These are phyloP conservation scores for Zaprionus vittiger DNA, from an alignment of 1,140 invertebrate species.

Conservation along the genomic window DNA sequence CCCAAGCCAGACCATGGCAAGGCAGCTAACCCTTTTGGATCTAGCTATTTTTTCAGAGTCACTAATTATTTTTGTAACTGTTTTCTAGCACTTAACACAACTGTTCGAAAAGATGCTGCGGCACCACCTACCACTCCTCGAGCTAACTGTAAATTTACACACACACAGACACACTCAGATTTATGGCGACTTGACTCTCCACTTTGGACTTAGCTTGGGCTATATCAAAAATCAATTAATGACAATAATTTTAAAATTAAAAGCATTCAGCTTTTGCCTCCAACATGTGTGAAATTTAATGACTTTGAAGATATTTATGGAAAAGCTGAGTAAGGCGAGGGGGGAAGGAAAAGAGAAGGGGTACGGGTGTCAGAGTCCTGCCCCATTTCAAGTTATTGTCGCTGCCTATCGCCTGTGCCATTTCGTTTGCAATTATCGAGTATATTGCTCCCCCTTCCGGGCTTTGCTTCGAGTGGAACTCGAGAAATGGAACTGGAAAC, in stretches of 20 bases:
- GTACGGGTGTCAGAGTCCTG: background rate
- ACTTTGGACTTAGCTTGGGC: constrained; percentile 11
- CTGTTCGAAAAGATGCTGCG: constrained; percentile 23
- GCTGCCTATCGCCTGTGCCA: constrained; percentile 36
- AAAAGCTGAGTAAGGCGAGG: constrained; percentile 48
- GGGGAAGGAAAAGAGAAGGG: background rate
- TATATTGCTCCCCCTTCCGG: constrained; percentile 54
- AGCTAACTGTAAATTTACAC: background rate
- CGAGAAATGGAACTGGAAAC: constrained; percentile 23
- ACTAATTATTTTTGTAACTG: constrained; percentile 44
- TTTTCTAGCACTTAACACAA: constrained; percentile 29
- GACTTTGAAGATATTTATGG: constrained; percentile 82
- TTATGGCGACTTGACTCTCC: constrained; percentile 45
- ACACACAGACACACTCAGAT: constrained; percentile 44
- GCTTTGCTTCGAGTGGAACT: constrained; percentile 20
- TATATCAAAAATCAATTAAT: constrained; percentile 83
- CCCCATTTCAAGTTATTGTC: constrained; percentile 24
- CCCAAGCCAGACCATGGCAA: constrained; percentile 1
- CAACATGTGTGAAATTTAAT: constrained; percentile 83
- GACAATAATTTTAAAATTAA: constrained; percentile 83
- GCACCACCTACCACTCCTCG: too few species aligned
- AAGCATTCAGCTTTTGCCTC: constrained; percentile 71
- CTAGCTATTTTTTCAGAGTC: constrained; percentile 28
- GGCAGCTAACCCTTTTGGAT: constrained; percentile 33
- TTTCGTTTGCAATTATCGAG: constrained; percentile 81